These are phyloP conservation scores for Darevskia mixta DNA, from an alignment of 2,797 vertebrate species.

Conservation along the genomic window DNA sequence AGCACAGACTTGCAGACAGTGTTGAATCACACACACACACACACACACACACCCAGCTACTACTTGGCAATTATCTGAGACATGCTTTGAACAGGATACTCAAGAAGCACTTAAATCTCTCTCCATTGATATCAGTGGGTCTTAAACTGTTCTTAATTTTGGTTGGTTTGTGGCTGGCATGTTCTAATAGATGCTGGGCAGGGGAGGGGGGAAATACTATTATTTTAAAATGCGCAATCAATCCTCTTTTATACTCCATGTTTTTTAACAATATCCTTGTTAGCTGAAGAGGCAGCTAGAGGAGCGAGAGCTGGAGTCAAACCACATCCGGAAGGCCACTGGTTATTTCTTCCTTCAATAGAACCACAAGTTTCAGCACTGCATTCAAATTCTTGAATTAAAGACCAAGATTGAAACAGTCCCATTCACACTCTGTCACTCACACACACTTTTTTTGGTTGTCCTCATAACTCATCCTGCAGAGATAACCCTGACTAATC, in stretches of 20 bases:
- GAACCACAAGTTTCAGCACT: too few relatives aligned
- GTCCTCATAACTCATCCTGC: too few relatives aligned
- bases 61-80: not conserved
- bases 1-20: not conserved
- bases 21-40: not conserved
- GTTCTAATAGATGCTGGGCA: not conserved
- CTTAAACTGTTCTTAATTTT: not conserved
- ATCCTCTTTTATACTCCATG: not conserved
- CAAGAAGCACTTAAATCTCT: not conserved
- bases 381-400: not conserved
- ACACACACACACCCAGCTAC: not conserved
- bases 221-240: not conserved
- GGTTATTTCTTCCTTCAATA: too few relatives aligned
- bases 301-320: too few relatives aligned
- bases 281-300: not conserved
- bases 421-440: too few relatives aligned
- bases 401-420: not conserved
- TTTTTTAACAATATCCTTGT: not conserved
- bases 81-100: not conserved
- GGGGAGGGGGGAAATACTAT: not conserved
- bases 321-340: too few relatives aligned
- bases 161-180: not conserved
- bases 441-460: too few relatives aligned
- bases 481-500: too few relatives aligned
- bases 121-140: not conserved